phyloP scores from a whole-genome alignment of 2,113 vertebrate species.

The Tichodroma muraria region DNA sequence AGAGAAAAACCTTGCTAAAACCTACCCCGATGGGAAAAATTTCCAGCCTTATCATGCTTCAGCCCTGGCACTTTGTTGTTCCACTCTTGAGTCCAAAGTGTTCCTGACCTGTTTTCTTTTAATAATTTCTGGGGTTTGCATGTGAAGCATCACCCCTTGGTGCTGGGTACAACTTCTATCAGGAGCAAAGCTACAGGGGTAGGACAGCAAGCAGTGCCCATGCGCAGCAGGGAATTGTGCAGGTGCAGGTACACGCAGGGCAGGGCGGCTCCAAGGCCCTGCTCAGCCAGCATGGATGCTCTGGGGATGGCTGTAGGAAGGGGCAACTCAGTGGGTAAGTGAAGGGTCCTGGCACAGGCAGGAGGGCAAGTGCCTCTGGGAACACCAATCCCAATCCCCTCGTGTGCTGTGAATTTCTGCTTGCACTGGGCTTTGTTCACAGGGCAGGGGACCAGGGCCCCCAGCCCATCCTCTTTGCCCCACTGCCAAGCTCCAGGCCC shows the following conservation, averaged over 20 bases:
- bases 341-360: neutral
- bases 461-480: neutral
- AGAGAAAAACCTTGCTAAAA: neutral
- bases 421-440: neutral
- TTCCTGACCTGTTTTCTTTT: neutral
- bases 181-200: neutral
- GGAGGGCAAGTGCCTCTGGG: fast-evolving
- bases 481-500: neutral
- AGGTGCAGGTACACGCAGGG: neutral
- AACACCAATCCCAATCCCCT: neutral
- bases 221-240: fast-evolving
- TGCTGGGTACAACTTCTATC: neutral
- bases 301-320: neutral
- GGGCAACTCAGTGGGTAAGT: neutral
- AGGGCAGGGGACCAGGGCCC: fast-evolving
- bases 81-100: neutral
- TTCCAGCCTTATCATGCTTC: neutral
- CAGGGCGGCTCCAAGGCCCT: neutral
- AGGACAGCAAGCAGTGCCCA: neutral
- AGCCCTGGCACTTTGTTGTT: neutral
- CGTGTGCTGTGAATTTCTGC: neutral
- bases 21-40: neutral
- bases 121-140: neutral
- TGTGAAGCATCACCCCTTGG: neutral
- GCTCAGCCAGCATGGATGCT: neutral